Evolutionary conservation across 2,113 vertebrate genomes (phyloP), one percentile per base, ranked within the genome.

Genomic region (Sceloporus undulatus): DNA sequence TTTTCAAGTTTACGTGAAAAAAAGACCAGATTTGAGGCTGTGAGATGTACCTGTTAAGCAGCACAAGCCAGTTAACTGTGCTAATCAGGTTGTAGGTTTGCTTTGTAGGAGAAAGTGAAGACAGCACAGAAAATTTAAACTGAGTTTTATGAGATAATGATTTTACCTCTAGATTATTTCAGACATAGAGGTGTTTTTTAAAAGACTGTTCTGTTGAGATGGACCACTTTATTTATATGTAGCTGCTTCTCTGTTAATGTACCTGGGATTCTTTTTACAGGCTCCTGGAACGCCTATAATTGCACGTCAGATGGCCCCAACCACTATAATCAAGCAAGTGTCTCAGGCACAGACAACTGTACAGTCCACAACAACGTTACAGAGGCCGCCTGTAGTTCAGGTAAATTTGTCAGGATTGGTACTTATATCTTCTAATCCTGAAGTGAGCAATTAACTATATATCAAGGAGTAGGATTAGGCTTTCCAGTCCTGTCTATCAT

Each of bases 321-420:
- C 98, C 79, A 98, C 98, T 82, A 98, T 99, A 88, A 98, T 98
- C 89, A 98, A 99, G 94, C 98, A 98, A 94, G 97, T 97, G 93
- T 97, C 98, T 94, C 94, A 97, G 91, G 97, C 97, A 82, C 98
- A 98, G 94, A 98, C 98, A 6, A 97, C 97, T 85, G 97, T 98
- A 88, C 97, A 98, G n/a, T 95, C 97, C 40, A 97, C 97, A 40
- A 97, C 98, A 25, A 96, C 98, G 27, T 94, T 98, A 87, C 98
- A 99, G 95, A 98, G 98, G 80, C 97, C 98, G 54, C 98, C 98
- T 1, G 97, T 98, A 16, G 97, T 98, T 88, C 98, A 99, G 96
- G 98, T 99, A 94, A 96, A 93, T 38, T 76, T 87, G n/a, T 34
- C 18, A 88, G 76, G 70, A 66, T 9, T 2, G 13, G 54, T 5